Evolutionary conservation across 2,797 vertebrate species (phyloP).

Genomic region (Cuculus canorus): DNA sequence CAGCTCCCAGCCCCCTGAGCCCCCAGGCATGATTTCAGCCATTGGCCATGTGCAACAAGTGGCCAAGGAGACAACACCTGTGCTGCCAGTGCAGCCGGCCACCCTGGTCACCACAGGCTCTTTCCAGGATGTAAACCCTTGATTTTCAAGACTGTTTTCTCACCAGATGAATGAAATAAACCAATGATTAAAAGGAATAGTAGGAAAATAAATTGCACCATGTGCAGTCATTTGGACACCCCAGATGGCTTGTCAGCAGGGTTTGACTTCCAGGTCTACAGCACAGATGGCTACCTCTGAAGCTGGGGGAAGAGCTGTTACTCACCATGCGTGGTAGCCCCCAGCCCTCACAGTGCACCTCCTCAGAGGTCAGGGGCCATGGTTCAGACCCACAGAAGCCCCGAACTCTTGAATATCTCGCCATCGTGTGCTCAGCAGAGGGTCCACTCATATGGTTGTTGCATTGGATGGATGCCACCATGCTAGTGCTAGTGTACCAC

Average conservation of each 20-base stretch:
- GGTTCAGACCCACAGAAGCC: not conserved
- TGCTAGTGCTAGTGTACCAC: not conserved
- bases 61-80: not conserved
- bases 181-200: constrained; percentile 63
- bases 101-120: not conserved
- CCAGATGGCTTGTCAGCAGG: constrained; percentile 65
- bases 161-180: constrained; percentile 54
- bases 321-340: not conserved
- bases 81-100: rapidly evolving
- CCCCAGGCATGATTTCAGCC: not conserved
- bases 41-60: not conserved
- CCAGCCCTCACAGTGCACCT: not conserved
- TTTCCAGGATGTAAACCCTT: constrained; percentile 13
- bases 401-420: not conserved
- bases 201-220: constrained; percentile 63
- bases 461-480: rapidly evolving
- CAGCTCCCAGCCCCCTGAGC: not conserved
- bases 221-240: constrained; percentile 56
- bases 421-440: not conserved
- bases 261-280: constrained; percentile 60
- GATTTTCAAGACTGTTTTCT: constrained; percentile 41
- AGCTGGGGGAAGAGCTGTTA: not conserved
- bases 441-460: rapidly evolving
- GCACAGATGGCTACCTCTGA: constrained; percentile 59
- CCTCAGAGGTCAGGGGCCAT: rapidly evolving